Conservation (phyloP, 2,888 invertebrate species). For the Stenolophus ochropezus region DNA sequence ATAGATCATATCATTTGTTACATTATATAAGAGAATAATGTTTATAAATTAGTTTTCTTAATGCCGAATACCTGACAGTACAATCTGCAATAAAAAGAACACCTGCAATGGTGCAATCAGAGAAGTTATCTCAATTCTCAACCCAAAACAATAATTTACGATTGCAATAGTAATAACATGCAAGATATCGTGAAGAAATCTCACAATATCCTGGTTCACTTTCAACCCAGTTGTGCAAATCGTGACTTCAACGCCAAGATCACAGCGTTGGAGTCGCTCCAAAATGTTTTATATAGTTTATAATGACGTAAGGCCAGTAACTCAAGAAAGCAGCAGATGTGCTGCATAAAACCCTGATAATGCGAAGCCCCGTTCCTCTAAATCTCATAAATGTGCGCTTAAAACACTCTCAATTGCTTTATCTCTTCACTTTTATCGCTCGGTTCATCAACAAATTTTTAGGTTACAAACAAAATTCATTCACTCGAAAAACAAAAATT, state of each 20-base stretch:
- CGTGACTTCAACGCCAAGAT: slow-evolving; percentile 48
- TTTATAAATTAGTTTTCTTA: too few relatives aligned
- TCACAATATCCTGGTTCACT: not conserved
- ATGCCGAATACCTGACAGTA: too few relatives aligned
- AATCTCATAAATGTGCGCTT: not conserved
- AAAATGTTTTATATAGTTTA: slow-evolving; percentile 57
- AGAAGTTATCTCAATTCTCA: not conserved
- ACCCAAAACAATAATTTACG: not conserved
- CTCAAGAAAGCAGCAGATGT: slow-evolving; percentile 51
- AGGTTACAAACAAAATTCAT: not conserved
- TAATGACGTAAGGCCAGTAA: slow-evolving; percentile 53
- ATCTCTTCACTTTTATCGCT: slow-evolving; percentile 13
- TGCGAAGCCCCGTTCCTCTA: not conserved
- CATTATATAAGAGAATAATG: too few relatives aligned
- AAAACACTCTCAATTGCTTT: slow-evolving; percentile 6
- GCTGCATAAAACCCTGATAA: slow-evolving; percentile 36
- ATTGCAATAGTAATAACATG: not conserved
- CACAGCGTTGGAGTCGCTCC: slow-evolving; percentile 45
- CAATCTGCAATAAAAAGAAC: not conserved
- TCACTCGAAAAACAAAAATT: too few relatives aligned
- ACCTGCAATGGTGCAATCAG: not conserved
- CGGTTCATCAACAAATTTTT: not conserved
- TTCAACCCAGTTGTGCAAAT: slow-evolving; percentile 31
- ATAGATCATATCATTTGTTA: too few relatives aligned
- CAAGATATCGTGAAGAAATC: not conserved